Evolutionary conservation across 1,140 invertebrate species (phyloP), one percentile per base, ranked within the genome.

Genomic region (Fragariocoptes setiger): DNA sequence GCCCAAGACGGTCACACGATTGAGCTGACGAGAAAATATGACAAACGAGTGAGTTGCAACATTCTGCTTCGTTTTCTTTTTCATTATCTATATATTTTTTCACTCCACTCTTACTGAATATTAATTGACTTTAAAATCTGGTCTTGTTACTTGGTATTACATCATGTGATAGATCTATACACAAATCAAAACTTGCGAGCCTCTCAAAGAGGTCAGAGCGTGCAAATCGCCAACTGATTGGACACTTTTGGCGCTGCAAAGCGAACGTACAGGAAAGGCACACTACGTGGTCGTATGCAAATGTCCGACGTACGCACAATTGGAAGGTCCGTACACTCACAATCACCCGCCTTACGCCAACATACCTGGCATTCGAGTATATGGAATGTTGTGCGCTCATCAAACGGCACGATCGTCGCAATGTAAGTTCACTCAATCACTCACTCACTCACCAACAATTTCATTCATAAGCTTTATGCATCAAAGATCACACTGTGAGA

Each of bases 271-370:
- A 4, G 80, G 80, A 44, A 85, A 86, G 59, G 80, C 79, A 4
- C 79, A 88, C 58, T 88, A 85, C 54, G 62, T 88, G 37, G 79
- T 85, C 39, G 82, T 85, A 46, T 88, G 80, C 54, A 66, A 76
- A 49, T 86, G 80, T 62, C 75, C 77, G 2, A 69, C 76, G 44
- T 67, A 69, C 25, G 75, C 72, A 50, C 69, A 73, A 53, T 65
- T 83, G 52, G 75, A 83, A 57, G 80, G 79, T 18, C 80, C 80
- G 41, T 78, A 83, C 67, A 76, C 74, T 14, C 80, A 86, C 56
- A 76, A 82, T 56, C 76, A 83, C 53, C 79, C 80, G 3, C 77
- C 76, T 0, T 86, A 85, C 53, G 80, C 79, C 1, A 76, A 77
- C 46, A 78, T 86, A 13, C 79, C 79, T 2, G 3, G 50, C 12